Base-by-base conservation (phyloP, 92 coral and sea anemone genomes). In the Pocillopora grandis region DNA sequence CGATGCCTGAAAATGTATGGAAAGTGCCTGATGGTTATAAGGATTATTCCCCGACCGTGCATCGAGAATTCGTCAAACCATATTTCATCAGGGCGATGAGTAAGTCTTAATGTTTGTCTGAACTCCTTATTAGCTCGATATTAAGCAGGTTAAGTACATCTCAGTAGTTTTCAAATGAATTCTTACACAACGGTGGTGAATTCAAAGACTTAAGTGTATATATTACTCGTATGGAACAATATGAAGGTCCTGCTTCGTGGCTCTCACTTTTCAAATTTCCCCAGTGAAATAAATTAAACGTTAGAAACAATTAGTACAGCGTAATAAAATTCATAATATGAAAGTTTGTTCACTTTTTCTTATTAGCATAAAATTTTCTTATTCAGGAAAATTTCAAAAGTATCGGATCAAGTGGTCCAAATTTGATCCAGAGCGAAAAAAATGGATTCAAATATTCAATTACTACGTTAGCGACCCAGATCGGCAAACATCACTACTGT, bases 381-480 rank as follows among this genome's bases (percentile, higher is more conserved):
- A 12, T 71, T 12, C 59, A 81, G 85, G 16, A 16, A 60, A 71
- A 49, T 81, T 81, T 20, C 18, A 81, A 37, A 21, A 4, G 13
- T 74, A 83, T 12, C 20, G 56, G 62, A 64, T 83, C 73, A 69
- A 65, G 20, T 81, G 85, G 80, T 76, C 66, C 20, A 83, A 83
- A 56, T 62, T 75, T 19, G 76, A 57, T 33, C 33, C 10, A 66
- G 66, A 2, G 55, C 64, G 19, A 8, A 9, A 23, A 64, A 12
- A 5, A 13, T 74, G 87, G 79, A 52, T 76, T 19, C 20, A 12
- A 35, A 8, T 83, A 57, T 83, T 74, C 35, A 27, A 59, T 20
- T 75, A 64, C 66, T 2, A 49, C 17, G 75, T 75, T 0, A 27
- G 0, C 19, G 87, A 83, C 31, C 80, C 75, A 4, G 11, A 55